phyloP scores from a whole-genome alignment of 1,140 invertebrate genomes.

The Colletes latitarsis region DNA sequence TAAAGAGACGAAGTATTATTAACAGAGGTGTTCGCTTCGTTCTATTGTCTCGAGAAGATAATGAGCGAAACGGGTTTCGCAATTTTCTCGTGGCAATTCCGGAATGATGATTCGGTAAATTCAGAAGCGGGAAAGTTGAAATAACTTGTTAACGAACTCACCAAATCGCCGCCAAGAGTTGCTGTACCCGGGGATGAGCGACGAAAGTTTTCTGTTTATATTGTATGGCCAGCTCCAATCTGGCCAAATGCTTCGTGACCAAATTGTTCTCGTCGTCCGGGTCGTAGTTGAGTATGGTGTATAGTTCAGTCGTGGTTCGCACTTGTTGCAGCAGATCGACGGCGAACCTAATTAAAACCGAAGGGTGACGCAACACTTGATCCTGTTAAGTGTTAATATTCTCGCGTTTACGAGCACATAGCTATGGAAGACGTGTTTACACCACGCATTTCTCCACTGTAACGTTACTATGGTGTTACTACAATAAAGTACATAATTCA shows the following conservation, averaged over 20 bases:
- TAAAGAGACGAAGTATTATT: too few relatives aligned
- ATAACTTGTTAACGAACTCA: slow-evolving; percentile 33
- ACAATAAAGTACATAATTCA: too few relatives aligned
- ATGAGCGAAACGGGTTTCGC: not conserved
- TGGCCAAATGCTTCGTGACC: slow-evolving; percentile 87
- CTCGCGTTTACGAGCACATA: too few relatives aligned
- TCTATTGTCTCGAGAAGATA: not conserved
- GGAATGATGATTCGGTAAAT: too few relatives aligned
- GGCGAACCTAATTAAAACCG: slow-evolving; percentile 84
- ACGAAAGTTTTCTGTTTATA: slow-evolving; percentile 98
- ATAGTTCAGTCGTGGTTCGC: slow-evolving; percentile 93
- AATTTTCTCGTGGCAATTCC: not conserved
- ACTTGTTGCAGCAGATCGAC: slow-evolving; percentile 94
- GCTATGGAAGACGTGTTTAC: too few relatives aligned
- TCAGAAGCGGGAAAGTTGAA: not conserved
- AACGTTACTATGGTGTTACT: too few relatives aligned
- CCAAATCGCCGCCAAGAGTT: slow-evolving; percentile 95
- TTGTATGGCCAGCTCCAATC: slow-evolving; percentile 93
- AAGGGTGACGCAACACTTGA: not conserved
- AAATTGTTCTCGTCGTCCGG: slow-evolving; percentile 86
- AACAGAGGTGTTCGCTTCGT: not conserved
- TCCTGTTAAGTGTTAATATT: too few relatives aligned
- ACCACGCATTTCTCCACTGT: too few relatives aligned
- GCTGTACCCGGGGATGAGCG: slow-evolving; percentile 95
- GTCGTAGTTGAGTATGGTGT: slow-evolving; percentile 95